Evolutionary conservation across 2,797 vertebrate genomes (phyloP), one percentile per base, ranked within the genome.

Genomic region (Chrosomus eos): DNA sequence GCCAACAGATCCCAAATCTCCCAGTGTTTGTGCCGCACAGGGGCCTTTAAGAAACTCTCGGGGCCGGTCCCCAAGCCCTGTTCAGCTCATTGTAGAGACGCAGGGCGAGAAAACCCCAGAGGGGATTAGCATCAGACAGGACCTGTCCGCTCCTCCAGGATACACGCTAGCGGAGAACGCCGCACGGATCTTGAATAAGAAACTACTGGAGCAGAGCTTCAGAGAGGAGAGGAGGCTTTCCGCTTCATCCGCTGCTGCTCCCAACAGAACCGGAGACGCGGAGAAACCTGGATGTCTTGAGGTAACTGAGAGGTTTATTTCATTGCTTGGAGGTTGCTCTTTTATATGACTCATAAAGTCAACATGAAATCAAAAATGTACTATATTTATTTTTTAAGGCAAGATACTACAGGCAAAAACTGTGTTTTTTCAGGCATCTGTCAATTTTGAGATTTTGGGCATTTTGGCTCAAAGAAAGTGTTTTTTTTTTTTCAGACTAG

Each of bases 11-110:
- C 84, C 91, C 70, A 90, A 86, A 86, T 43, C 88, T 43, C 79
- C 79, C 7, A 40, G 77, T 38, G 84, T 92, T 88, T 93, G 93
- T 55, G 92, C 87, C 0, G 86, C 92, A 87, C 97, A 96, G 91
- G 97, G 98, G 78, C 92, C 93, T 0, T 88, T 91, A 86, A 92
- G 95, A 82, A 92, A 90, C 31, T 92, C 94, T 40, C 94, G 97
- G n/a, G 97, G 97, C 58, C 96, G 96, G 87, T 99, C 98, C 0
- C 98, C 98, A 48, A 99, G 98, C 92, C 98, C 98, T 8, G 95
- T 97, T 48, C 96, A 96, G 87, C 82, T 95, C 75, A 94, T 96
- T 14, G 92, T 96, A 74, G 98, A 99, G 88, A 90, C 88, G 0
- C 96, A 96, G 91, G 96, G 94, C 18, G 96, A 98, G 83, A 96